Evolutionary conservation across 1,140 invertebrate species (phyloP).

Genomic region (Tetragnatha versicolor): DNA sequence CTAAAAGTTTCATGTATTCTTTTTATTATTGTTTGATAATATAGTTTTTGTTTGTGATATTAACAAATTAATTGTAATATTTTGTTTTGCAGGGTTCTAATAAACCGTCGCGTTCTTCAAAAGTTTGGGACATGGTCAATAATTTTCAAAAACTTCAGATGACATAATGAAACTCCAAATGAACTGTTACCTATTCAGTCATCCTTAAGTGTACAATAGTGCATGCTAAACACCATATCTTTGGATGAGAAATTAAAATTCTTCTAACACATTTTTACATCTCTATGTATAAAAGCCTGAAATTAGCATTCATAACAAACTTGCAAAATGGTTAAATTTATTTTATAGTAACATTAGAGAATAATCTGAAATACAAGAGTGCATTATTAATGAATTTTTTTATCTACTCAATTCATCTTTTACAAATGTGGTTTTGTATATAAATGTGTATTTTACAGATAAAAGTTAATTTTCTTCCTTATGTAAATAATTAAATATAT

Average conservation of each 20-base stretch:
- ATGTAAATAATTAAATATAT: conserved; percentile 20
- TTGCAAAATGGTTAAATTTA: conserved; percentile 19
- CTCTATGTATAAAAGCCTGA: conserved; percentile 34
- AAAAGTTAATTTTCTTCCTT: conserved; percentile 12
- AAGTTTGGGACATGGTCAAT: conserved; percentile 57
- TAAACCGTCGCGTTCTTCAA: conserved; percentile 55
- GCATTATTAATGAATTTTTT: conserved; percentile 35
- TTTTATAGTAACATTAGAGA: conserved; percentile 44
- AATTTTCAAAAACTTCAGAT: conserved; percentile 58
- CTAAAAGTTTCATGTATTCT: too few relatives aligned
- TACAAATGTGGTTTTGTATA: conserved; percentile 7
- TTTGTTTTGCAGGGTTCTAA: conserved; percentile 40
- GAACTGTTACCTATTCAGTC: conserved; percentile 7
- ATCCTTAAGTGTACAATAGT: conserved; percentile 43
- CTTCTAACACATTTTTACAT: too few relatives aligned
- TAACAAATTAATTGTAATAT: too few relatives aligned
- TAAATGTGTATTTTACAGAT: conserved; percentile 1
- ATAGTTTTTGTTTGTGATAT: too few relatives aligned
- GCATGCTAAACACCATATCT: too few relatives aligned
- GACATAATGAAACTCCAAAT: conserved; percentile 40
- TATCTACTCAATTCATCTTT: background rate
- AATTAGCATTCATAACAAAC: conserved; percentile 28
- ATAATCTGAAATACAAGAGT: conserved; percentile 6
- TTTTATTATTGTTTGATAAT: too few relatives aligned
- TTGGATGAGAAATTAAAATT: too few relatives aligned